Evolutionary conservation across 1,140 invertebrate genomes (phyloP), one percentile per base, ranked within the genome.

Genomic region (Ips nitidus): DNA sequence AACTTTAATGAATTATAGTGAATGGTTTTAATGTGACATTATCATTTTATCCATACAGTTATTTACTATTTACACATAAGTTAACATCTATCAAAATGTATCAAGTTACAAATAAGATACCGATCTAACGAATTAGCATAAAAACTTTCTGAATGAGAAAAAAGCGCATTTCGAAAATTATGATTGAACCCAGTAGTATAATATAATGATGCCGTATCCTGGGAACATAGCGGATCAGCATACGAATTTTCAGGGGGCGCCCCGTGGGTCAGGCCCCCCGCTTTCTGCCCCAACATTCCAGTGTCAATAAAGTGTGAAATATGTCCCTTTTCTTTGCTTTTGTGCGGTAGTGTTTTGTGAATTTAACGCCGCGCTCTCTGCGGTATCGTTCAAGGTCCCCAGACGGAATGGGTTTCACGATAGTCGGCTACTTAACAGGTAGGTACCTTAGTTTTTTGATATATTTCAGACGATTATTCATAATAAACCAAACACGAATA

Each of bases 231-330:
- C 55, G 36, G 38, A 50, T 50, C 45, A 50, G 22, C 45, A 50
- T 50, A 22, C 45, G 42, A 62, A 7, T 50, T 47, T 47, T 62
- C 39, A 22, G 45, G 45, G 42, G 37, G 42, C 60, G 45, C 36
- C 42, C 45, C 36, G 41, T 62, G 38, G 60, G 43, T 45, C 60
- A 7, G 22, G 1, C 22, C 60, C 58, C 58, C 58, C 58, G 41
- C 58, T 43, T 40, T n/a, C 8, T 4, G 2, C 37, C 39, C 60
- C 45, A 38, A 52, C 60, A 62, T 62, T 62, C 60, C 60, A 47
- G 36, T 62, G 60, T 50, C 60, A 62, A 62, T 62, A 62, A 58
- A 62, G 60, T 62, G 60, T 62, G 45, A 62, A 62, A 62, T 62
- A 62, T 62, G 60, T 39, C 38, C 60, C 47, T 39, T 62, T 22